Conservation (phyloP, 1,140 invertebrate species). For the Campodea augens region DNA sequence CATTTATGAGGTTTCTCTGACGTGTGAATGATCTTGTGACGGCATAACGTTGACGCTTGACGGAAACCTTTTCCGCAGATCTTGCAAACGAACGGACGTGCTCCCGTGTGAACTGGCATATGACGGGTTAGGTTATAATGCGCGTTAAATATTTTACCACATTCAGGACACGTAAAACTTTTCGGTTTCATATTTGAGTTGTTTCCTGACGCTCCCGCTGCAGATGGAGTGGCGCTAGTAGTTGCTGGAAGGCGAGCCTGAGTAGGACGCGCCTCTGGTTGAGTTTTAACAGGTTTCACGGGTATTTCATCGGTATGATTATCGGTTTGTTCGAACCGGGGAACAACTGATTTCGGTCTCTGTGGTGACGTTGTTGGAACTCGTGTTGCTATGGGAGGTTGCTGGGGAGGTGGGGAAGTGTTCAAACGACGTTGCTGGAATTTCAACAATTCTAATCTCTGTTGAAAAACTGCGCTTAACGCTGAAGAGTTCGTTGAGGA, state of each 20-base stretch:
- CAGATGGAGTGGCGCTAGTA: constrained; percentile 13
- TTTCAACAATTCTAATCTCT: background rate
- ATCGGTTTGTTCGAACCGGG: background rate
- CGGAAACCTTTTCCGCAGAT: constrained; percentile 94
- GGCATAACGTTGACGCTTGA: constrained; percentile 88
- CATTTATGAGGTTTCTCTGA: constrained; percentile 94
- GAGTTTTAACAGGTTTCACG: constrained; percentile 6
- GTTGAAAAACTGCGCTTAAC: constrained; percentile 9
- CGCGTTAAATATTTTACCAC: constrained; percentile 94
- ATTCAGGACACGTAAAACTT: constrained; percentile 83
- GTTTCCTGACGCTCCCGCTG: background rate
- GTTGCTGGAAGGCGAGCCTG: background rate
- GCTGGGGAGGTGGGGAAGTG: background rate
- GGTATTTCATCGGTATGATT: background rate
- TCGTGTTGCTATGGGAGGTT: constrained; percentile 10
- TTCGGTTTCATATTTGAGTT: constrained; percentile 40
- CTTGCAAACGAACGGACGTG: constrained; percentile 92
- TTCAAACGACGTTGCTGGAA: no score
- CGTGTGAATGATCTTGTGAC: constrained; percentile 98
- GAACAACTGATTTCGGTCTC: constrained; percentile 3
- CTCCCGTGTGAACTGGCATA: constrained; percentile 98
- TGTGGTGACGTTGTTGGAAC: constrained; percentile 11
- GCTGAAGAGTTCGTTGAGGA: no score
- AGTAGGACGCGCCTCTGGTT: constrained; percentile 16
- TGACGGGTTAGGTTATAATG: constrained; percentile 97